Conservation (phyloP, 2,113 vertebrate genomes). For the Rhegmatorhina hoffmannsi region DNA sequence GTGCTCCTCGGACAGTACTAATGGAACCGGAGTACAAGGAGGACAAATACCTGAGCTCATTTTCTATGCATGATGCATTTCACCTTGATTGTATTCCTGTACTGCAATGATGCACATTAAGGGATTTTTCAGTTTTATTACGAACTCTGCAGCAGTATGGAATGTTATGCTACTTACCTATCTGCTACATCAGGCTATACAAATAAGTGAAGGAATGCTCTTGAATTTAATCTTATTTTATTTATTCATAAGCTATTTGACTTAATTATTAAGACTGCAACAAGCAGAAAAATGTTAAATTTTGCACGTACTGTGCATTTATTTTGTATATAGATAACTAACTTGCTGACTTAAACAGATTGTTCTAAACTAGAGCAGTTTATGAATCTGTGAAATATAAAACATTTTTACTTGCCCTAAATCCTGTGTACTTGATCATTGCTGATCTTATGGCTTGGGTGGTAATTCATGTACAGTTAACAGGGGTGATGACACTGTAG, state of each 20-base stretch:
- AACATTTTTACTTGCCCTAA: constrained; percentile 70
- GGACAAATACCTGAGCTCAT: constrained; percentile 98
- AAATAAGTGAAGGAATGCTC: constrained; percentile 77
- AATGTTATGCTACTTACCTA: constrained; percentile 65
- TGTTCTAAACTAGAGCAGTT: constrained; percentile 82
- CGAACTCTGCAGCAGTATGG: constrained; percentile 61
- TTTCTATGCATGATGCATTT: constrained; percentile 88
- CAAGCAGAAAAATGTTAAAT: constrained; percentile 71
- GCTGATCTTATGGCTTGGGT: background rate
- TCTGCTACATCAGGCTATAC: constrained; percentile 72
- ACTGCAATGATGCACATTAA: constrained; percentile 72
- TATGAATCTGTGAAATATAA: constrained; percentile 73
- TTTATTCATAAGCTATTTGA: constrained; percentile 88
- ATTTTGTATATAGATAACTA: constrained; percentile 80
- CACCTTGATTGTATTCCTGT: constrained; percentile 68
- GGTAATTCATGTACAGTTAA: background rate
- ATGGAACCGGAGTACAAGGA: constrained; percentile 97
- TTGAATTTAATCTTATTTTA: constrained; percentile 81
- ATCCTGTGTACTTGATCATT: constrained; percentile 50
- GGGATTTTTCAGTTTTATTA: constrained; percentile 67
- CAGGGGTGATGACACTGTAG: background rate
- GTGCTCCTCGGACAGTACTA: constrained; percentile 98
- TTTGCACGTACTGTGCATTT: constrained; percentile 81
- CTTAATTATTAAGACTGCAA: constrained; percentile 81
- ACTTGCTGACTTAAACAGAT: constrained; percentile 76